Conservation (phyloP, 2,888 invertebrate genomes). For the Anoncus sp. region DNA sequence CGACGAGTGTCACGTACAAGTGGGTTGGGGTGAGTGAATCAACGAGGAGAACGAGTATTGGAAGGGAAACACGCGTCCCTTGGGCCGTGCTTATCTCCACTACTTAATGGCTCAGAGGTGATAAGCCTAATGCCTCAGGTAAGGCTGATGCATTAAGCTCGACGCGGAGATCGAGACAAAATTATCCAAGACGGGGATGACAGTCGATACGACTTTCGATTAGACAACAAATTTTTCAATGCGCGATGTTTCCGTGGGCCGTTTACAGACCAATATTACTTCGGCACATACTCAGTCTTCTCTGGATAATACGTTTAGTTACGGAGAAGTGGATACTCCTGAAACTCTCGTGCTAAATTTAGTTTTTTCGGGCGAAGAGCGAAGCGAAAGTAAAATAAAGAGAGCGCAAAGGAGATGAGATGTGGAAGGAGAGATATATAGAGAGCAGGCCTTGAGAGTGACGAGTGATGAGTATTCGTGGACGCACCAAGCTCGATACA, state of each 20-base stretch:
- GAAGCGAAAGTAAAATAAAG: constrained; percentile 57
- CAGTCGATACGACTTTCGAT: background rate
- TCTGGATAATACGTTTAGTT: constrained; percentile 50
- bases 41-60: background rate
- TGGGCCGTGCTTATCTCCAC: too few relatives aligned
- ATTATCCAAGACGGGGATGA: background rate
- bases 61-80: too few relatives aligned
- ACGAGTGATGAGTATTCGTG: constrained; percentile 53
- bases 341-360: constrained; percentile 73
- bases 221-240: constrained; percentile 4
- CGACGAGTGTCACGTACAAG: too few relatives aligned
- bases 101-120: background rate
- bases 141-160: constrained; percentile 14
- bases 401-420: constrained; percentile 51
- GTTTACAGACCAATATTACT: constrained; percentile 15
- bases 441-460: constrained; percentile 45
- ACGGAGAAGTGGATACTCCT: constrained; percentile 47
- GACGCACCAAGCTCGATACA: constrained; percentile 26
- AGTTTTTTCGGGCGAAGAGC: constrained; percentile 64
- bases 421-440: constrained; percentile 41
- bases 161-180: constrained; percentile 12
- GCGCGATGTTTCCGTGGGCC: background rate
- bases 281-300: constrained; percentile 17
- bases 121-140: constrained; percentile 30
- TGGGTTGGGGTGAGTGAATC: constrained; percentile 3